A percentile compares a stretch with the other conserved stretches of the same genome.
phyloP scores from a whole-genome alignment of 1,140 invertebrate genomes.

The Cotesia chilonis region DNA sequence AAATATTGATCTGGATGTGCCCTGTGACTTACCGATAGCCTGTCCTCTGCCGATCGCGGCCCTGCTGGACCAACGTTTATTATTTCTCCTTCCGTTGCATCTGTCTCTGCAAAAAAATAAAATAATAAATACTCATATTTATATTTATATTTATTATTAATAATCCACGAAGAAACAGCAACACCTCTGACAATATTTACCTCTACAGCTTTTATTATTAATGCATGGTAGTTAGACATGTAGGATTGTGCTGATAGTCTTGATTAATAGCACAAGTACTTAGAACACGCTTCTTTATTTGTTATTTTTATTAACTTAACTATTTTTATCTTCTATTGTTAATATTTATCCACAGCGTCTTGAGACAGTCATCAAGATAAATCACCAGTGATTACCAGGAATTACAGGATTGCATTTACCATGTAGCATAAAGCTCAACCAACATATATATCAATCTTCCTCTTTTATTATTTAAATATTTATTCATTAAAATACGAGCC shows the following conservation, averaged over 20 bases:
- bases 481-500: background rate
- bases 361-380: too few relatives aligned
- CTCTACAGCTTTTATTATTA: background rate
- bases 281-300: constrained; percentile 3
- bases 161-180: background rate
- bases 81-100: constrained; percentile 57
- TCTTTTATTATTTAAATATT: background rate
- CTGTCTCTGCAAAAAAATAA: constrained; percentile 62
- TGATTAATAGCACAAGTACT: background rate
- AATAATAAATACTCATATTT: constrained; percentile 26
- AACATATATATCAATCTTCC: background rate
- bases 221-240: constrained; percentile 14
- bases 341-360: background rate
- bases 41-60: too few relatives aligned
- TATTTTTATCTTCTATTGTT: background rate
- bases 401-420: too few relatives aligned
- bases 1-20: background rate
- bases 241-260: constrained; percentile 8
- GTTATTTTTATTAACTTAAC: background rate
- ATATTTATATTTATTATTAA: constrained; percentile 23
- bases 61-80: background rate
- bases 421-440: too few relatives aligned
- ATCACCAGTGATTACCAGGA: too few relatives aligned
- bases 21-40: background rate
- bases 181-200: too few relatives aligned